Evolutionary conservation across 2,113 vertebrate genomes (phyloP).

Genomic region (Syngnathus floridae): DNA sequence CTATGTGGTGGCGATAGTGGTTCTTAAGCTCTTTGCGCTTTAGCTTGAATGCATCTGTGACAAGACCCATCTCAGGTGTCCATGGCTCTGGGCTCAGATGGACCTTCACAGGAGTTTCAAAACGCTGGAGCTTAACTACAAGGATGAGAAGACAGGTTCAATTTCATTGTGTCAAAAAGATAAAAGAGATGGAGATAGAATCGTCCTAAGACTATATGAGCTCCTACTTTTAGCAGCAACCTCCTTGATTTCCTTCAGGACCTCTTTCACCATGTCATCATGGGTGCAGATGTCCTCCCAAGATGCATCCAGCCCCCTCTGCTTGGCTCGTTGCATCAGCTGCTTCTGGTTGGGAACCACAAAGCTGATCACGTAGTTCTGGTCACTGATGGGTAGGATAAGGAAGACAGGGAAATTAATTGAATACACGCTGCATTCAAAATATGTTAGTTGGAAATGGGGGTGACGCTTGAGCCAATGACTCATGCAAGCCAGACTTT

Average conservation of each 20-base stretch:
- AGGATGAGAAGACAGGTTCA: neutral
- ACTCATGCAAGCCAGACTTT: too few relatives aligned
- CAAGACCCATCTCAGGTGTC: constrained; percentile 94
- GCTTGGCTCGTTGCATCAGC: constrained; percentile 78
- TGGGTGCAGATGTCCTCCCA: constrained; percentile 93
- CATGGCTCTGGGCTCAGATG: constrained; percentile 87
- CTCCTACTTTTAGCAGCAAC: constrained; percentile 86
- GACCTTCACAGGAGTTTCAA: constrained; percentile 93
- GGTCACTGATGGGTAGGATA: constrained; percentile 71
- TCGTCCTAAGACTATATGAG: neutral
- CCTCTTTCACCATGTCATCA: constrained; percentile 84
- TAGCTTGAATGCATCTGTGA: constrained; percentile 96
- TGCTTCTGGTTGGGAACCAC: constrained; percentile 96
- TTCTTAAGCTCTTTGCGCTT: constrained; percentile 95
- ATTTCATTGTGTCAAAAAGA: neutral
- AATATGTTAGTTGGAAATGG: neutral
- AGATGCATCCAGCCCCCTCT: constrained; percentile 74
- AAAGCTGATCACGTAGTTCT: constrained; percentile 95
- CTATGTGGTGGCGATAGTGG: constrained; percentile 91
- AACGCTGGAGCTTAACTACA: constrained; percentile 88
- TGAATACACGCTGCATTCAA: neutral
- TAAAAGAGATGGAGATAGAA: neutral
- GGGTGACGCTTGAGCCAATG: too few relatives aligned
- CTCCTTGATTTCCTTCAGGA: constrained; percentile 84
- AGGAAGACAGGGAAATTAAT: neutral